Conservation (phyloP, 2,113 vertebrate species). For the Oceanites oceanicus region DNA sequence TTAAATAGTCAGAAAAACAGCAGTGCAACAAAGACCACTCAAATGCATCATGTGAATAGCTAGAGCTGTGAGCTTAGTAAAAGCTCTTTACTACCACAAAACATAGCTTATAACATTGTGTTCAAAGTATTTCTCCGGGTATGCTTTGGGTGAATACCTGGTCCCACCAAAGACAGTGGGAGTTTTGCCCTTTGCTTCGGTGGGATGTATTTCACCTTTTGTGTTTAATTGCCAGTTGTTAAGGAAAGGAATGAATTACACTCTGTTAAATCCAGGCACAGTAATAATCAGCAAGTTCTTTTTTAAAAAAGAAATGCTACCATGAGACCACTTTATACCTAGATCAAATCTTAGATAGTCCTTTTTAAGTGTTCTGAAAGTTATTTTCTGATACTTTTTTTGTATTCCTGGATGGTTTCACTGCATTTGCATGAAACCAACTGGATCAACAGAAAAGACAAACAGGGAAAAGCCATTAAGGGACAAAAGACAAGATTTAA, state of each 20-base stretch:
- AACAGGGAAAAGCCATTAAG: background rate
- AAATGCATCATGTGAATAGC: background rate
- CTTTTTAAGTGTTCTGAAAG: background rate
- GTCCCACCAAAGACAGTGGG: background rate
- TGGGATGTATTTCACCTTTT: background rate
- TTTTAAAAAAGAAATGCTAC: background rate
- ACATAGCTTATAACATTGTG: background rate
- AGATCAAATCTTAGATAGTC: background rate
- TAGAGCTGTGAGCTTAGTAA: background rate
- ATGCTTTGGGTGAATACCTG: background rate
- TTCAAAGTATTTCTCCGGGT: background rate
- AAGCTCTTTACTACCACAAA: background rate
- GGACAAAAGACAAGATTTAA: conserved; percentile 28
- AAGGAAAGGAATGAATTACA: background rate
- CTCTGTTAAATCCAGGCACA: background rate
- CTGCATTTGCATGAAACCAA: conserved; percentile 25
- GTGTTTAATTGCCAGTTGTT: background rate
- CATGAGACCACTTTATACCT: background rate
- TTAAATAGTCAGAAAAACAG: background rate
- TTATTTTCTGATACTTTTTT: background rate
- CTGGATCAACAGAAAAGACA: background rate
- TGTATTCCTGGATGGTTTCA: background rate
- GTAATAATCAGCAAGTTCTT: background rate
- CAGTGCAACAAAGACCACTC: background rate
- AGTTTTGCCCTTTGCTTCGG: background rate